Conservation (phyloP, 2,797 vertebrate species). For the Sebastes cheni region DNA sequence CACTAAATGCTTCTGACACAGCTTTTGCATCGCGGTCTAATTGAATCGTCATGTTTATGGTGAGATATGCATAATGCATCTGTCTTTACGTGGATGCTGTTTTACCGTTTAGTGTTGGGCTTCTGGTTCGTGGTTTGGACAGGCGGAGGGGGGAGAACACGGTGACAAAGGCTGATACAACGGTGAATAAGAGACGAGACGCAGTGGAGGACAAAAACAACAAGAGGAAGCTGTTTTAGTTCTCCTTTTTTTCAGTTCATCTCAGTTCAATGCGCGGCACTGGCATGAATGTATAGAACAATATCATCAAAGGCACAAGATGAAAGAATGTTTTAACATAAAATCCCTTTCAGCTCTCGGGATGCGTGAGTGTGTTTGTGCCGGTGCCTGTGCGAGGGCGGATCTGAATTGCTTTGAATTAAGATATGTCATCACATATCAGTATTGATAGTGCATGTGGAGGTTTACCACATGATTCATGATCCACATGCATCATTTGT, state of each 20-base stretch:
- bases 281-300: slow-evolving; percentile 5
- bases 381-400: neutral
- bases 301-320: slow-evolving; percentile 23
- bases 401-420: slow-evolving; percentile 1
- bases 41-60: slow-evolving; percentile 49
- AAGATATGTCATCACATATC: neutral
- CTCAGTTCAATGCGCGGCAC: neutral
- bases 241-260: neutral
- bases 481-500: neutral
- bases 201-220: neutral
- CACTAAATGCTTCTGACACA: slow-evolving; percentile 51
- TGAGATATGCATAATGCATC: slow-evolving; percentile 40
- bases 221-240: neutral
- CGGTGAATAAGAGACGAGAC: neutral
- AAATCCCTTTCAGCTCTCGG: slow-evolving; percentile 14
- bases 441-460: neutral
- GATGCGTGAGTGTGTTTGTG: slow-evolving; percentile 1
- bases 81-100: slow-evolving; percentile 37
- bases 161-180: slow-evolving; percentile 6
- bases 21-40: slow-evolving; percentile 48
- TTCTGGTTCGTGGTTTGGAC: slow-evolving; percentile 16
- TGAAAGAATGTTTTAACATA: slow-evolving; percentile 13
- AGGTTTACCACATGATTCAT: neutral
- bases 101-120: slow-evolving; percentile 28
- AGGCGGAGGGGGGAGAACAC: neutral